phyloP scores from a whole-genome alignment of 1,140 invertebrate species.

The Drosophila punjabiensis region DNA sequence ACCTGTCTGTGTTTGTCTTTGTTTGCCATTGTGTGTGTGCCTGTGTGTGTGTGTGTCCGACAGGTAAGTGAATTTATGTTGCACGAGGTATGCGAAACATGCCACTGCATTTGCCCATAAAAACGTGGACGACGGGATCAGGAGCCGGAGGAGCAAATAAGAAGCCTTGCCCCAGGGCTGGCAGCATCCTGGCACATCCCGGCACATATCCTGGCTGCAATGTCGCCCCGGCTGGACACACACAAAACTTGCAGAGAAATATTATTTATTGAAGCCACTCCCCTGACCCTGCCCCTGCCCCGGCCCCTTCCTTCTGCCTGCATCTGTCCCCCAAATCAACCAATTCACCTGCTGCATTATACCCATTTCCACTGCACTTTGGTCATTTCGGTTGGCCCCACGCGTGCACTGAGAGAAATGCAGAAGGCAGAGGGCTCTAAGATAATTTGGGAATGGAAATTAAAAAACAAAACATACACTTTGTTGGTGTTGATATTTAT shows the following conservation, averaged over 20 bases:
- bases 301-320: too few species aligned
- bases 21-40: background rate
- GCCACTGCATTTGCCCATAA: conserved; percentile 78
- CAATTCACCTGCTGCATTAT: conserved; percentile 43
- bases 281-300: conserved; percentile 11
- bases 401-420: conserved; percentile 3
- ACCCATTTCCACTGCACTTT: conserved; percentile 55
- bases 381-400: conserved; percentile 42
- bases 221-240: conserved; percentile 53
- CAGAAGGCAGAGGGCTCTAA: background rate
- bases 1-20: conserved; percentile 2
- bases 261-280: conserved; percentile 66
- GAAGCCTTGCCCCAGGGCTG: conserved; percentile 29
- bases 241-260: conserved; percentile 55
- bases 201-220: conserved; percentile 25
- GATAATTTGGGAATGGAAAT: background rate
- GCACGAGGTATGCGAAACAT: conserved; percentile 77
- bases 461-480: background rate
- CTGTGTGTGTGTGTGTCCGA: conserved; percentile 49
- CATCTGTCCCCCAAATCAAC: conserved; percentile 4
- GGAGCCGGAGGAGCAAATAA: conserved; percentile 25
- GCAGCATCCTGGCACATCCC: conserved; percentile 32
- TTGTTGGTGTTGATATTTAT: background rate
- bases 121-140: conserved; percentile 46
- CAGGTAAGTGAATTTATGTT: conserved; percentile 79